A percentile compares a stretch with the other conserved stretches of the same genome.
These are phyloP conservation scores for Ranitomeya imitator DNA, from an alignment of 2,113 vertebrate species.

Conservation along the genomic window DNA sequence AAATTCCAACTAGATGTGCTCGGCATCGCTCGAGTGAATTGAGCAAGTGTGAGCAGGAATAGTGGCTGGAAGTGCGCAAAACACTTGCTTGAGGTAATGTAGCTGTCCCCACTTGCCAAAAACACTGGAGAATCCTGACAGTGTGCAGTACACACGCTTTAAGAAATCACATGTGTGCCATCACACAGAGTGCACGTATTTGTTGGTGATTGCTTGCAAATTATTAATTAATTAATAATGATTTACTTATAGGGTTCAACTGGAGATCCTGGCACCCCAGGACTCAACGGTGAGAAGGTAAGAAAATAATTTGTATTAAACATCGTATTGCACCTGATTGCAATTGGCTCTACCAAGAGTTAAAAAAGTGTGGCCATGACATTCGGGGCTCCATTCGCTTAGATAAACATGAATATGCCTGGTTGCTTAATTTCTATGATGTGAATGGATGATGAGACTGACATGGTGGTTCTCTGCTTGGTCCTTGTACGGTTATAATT, in stretches of 20 bases:
- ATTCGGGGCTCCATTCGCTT: too few relatives aligned
- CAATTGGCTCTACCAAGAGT: not conserved
- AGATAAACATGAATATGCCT: not conserved
- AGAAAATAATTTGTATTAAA: conserved; percentile 61
- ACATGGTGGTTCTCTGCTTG: not conserved
- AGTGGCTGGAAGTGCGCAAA: too few relatives aligned
- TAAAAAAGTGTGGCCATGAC: too few relatives aligned
- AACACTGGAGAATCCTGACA: too few relatives aligned
- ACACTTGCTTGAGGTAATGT: too few relatives aligned
- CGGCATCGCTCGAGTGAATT: too few relatives aligned
- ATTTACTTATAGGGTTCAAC: conserved; percentile 79
- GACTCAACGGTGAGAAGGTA: conserved; percentile 89
- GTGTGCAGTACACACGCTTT: too few relatives aligned
- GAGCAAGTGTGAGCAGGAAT: too few relatives aligned
- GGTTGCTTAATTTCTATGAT: not conserved
- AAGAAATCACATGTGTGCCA: too few relatives aligned
- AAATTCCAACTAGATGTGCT: too few relatives aligned
- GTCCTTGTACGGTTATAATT: too few relatives aligned
- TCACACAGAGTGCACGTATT: not conserved
- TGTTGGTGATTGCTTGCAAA: not conserved
- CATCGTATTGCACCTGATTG: not conserved
- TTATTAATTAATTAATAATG: conserved; percentile 40
- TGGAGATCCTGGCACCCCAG: conserved; percentile 83
- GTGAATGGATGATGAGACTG: not conserved
- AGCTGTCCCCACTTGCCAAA: too few relatives aligned